Conservation (phyloP, 2,113 vertebrate genomes). For the Leptobrachium leishanense region DNA sequence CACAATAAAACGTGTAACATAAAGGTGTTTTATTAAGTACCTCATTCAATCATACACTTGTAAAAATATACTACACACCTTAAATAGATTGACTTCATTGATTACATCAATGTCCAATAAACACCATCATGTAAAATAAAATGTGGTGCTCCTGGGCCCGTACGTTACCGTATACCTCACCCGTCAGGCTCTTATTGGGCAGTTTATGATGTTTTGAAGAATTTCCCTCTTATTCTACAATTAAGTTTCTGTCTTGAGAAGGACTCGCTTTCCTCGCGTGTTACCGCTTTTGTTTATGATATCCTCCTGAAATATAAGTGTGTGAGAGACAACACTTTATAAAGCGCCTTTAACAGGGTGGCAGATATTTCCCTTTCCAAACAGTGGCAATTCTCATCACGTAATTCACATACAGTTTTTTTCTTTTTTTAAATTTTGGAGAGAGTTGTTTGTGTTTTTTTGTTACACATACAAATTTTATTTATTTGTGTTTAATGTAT, state of each 20-base stretch:
- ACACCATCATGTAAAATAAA: conserved; percentile 30
- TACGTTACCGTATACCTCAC: background rate
- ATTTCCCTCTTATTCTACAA: background rate
- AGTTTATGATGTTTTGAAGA: background rate
- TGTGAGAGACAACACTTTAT: background rate
- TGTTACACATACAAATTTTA: too few relatives aligned
- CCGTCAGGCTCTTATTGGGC: too few relatives aligned
- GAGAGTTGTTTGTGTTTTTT: too few relatives aligned
- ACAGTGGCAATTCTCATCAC: background rate
- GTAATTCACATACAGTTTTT: too few relatives aligned
- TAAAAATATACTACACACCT: conserved; percentile 29
- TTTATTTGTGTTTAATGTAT: too few relatives aligned
- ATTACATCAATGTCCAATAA: conserved; percentile 43
- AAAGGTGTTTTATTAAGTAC: conserved; percentile 49
- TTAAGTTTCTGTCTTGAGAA: too few relatives aligned
- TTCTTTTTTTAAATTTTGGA: too few relatives aligned
- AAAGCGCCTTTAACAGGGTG: background rate
- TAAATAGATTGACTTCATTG: conserved; percentile 19
- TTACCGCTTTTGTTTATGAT: too few relatives aligned
- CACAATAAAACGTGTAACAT: conserved; percentile 42
- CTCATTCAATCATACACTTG: conserved; percentile 19
- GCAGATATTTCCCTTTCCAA: background rate
- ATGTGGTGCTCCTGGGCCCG: background rate
- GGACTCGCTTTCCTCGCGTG: too few relatives aligned
- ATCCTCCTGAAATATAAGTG: too few relatives aligned